Evolutionary conservation across 2,888 invertebrate species (phyloP).

Genomic region (Argyra leucocephala): DNA sequence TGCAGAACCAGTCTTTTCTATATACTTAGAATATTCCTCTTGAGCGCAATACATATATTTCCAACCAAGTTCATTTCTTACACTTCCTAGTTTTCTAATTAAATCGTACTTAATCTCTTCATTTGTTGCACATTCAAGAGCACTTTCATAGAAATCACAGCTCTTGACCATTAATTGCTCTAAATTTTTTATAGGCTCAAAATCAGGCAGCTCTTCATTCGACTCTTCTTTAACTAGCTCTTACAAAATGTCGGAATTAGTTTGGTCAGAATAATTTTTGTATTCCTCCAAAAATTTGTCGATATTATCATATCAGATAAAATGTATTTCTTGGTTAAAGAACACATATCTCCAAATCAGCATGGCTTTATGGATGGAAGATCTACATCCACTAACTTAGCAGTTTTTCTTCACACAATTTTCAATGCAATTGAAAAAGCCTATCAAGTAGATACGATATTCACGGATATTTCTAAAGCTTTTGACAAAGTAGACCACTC

Average conservation of each 20-base stretch:
- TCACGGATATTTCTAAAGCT: no score
- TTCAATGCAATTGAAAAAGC: no score
- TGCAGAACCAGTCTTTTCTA: conserved; percentile 12
- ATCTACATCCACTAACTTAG: no score
- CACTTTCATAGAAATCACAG: conserved; percentile 59
- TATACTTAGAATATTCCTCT: conserved; percentile 30
- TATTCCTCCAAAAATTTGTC: conserved; percentile 52
- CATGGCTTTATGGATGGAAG: no score
- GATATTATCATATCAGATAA: conserved; percentile 54
- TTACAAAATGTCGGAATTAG: conserved; percentile 50
- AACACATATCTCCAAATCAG: no score
- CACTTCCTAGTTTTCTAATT: conserved; percentile 62
- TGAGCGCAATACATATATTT: conserved; percentile 72
- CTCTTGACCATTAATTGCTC: conserved; percentile 57
- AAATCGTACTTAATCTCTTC: conserved; percentile 49
- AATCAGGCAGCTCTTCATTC: conserved; percentile 31
- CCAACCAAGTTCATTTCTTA: conserved; percentile 74
- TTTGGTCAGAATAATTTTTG: conserved; percentile 46
- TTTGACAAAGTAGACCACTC: no score
- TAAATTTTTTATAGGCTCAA: conserved; percentile 46
- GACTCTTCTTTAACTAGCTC: conserved; percentile 52
- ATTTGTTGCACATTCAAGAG: conserved; percentile 47
- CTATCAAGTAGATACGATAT: no score
- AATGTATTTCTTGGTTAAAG: no score
- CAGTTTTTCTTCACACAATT: no score